Evolutionary conservation across 2,797 vertebrate genomes (phyloP), one percentile per base, ranked within the genome.

Genomic region (Miichthys miiuy): DNA sequence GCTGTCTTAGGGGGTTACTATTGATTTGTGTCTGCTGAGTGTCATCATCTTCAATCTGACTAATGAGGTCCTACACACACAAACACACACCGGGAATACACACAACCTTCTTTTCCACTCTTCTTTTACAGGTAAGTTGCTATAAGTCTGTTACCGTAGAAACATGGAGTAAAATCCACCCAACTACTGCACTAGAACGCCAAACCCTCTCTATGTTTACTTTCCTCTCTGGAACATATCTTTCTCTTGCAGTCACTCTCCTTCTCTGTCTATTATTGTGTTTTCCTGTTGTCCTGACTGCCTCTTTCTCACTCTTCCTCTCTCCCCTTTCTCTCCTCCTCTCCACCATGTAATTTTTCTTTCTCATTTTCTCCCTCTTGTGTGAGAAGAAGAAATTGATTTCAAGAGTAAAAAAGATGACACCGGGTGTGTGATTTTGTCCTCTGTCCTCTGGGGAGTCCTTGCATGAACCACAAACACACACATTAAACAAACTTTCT

Each of bases 11-110:
- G 25, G 74, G 83, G 72, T 88, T 87, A 72, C 68, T 81, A 89
- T 85, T 88, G 90, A 90, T 90, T 82, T 76, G 80, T 83, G 84
- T 89, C 88, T 88, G 74, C 77, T 84, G 77, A 85, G 84, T 90
- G 83, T 87, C 87, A 89, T 91, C 87, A 87, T 87, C 80, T 65
- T 76, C 78, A 85, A 83, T 88, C 77, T 67, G 72, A 87, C 84
- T 91, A 92, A 93, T 90, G 79, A 91, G 79, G 38, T 74, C 66
- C 44, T 17, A 61, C 67, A 21, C 74, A 54, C 65, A 68, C 34
- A 68, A 5, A 68, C 46, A 56, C 61, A 38, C 42, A 62, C 46
- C 62, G 42, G 16, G 41, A 51, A 42, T 1, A 68, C 48, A 67
- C 71, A 34, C 48, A 62, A 11, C 41, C 21, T 60, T 21, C 4